Conservation (phyloP, 2,797 vertebrate species). For the Sarcoramphus papa region DNA sequence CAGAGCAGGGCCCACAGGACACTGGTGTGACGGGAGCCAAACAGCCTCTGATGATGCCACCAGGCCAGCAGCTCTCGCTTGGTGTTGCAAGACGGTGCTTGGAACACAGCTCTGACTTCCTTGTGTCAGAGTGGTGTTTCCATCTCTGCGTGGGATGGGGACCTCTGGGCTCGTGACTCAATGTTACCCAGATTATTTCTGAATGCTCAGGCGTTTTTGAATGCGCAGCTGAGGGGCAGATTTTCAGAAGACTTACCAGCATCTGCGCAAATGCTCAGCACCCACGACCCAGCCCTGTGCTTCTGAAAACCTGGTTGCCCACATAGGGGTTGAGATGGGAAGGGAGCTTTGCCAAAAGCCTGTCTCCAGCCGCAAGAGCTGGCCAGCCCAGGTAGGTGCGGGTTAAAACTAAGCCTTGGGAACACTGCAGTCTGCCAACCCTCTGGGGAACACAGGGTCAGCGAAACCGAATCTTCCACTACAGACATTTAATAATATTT, state of each 20-base stretch:
- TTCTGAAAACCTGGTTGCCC: not conserved
- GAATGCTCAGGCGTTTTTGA: not conserved
- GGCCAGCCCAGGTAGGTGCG: not conserved
- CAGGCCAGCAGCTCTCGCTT: not conserved
- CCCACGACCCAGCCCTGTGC: not conserved
- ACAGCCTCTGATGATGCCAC: not conserved
- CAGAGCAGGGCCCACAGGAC: not conserved
- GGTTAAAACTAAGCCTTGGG: not conserved
- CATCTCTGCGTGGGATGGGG: not conserved
- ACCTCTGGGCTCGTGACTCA: fast-evolving
- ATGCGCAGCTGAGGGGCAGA: not conserved
- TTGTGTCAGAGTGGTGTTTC: fast-evolving
- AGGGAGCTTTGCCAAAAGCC: not conserved
- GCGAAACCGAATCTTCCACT: not conserved
- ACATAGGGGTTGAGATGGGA: fast-evolving
- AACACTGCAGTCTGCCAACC: not conserved
- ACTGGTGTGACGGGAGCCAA: not conserved
- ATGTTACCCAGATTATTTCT: not conserved
- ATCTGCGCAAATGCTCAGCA: not conserved
- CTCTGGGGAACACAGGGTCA: not conserved
- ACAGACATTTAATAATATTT: not conserved
- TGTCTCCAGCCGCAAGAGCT: fast-evolving
- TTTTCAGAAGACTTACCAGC: not conserved
- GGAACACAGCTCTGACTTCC: not conserved
- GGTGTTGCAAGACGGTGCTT: not conserved